phyloP scores from a whole-genome alignment of 2,888 invertebrate genomes.

The Acanthosepion lycidas region DNA sequence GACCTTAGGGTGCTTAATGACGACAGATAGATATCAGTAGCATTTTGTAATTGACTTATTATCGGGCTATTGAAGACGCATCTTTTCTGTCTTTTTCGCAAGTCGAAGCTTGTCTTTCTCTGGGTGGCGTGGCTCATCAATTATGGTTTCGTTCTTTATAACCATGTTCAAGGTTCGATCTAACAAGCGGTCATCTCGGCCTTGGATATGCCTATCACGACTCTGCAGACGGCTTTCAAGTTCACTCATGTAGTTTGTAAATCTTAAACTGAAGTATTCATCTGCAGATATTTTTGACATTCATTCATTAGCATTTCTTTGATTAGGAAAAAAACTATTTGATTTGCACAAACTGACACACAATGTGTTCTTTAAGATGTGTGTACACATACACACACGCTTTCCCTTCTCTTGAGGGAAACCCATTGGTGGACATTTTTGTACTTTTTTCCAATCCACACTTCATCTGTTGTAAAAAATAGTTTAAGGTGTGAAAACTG shows the following conservation, averaged over 20 bases:
- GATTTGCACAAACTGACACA: too few relatives aligned
- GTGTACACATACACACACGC: too few relatives aligned
- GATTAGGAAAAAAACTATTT: too few relatives aligned
- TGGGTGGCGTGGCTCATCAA: background rate
- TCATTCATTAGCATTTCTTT: too few relatives aligned
- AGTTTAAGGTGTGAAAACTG: background rate
- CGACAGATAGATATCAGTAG: background rate
- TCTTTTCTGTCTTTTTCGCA: background rate
- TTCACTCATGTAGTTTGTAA: too few relatives aligned
- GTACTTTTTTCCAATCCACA: background rate
- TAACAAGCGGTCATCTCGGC: background rate
- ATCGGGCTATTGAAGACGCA: background rate
- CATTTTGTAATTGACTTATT: background rate
- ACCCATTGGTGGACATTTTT: background rate
- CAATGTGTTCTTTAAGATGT: too few relatives aligned
- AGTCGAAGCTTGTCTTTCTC: background rate
- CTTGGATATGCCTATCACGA: too few relatives aligned
- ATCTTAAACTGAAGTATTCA: too few relatives aligned
- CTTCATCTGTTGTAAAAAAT: background rate
- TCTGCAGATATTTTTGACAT: too few relatives aligned
- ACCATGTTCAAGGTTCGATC: background rate
- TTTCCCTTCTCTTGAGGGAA: too few relatives aligned
- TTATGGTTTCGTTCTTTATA: background rate
- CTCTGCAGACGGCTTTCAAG: too few relatives aligned
- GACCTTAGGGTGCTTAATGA: background rate